Evolutionary conservation across 1,140 invertebrate species (phyloP).

Genomic region (Diuraphis noxia): DNA sequence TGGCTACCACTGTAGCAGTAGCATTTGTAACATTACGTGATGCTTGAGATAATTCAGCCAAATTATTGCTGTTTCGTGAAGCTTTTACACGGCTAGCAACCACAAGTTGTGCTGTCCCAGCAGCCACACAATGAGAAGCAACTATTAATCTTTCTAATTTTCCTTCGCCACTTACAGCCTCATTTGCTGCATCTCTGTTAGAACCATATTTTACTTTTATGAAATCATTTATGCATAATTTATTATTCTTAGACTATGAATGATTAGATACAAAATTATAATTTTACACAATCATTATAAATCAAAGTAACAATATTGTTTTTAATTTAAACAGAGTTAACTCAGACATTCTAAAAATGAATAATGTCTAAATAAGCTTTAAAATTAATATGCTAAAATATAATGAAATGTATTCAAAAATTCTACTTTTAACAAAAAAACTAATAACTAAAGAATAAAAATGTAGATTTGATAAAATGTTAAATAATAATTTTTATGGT

Average conservation of each 20-base stretch:
- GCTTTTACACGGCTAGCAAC: slow-evolving; percentile 93
- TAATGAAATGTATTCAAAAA: no score
- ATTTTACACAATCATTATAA: not conserved
- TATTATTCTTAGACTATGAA: not conserved
- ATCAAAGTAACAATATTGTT: no score
- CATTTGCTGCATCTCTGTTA: slow-evolving; percentile 86
- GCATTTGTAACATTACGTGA: slow-evolving; percentile 85
- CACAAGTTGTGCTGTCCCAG: slow-evolving; percentile 94
- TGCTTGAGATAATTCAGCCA: slow-evolving; percentile 78
- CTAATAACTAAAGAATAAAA: no score
- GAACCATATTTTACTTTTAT: slow-evolving; percentile 28
- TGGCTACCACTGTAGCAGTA: slow-evolving; percentile 90
- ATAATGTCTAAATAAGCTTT: not conserved
- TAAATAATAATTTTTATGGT: no score
- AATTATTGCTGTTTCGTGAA: slow-evolving; percentile 76
- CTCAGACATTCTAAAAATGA: not conserved
- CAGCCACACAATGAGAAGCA: slow-evolving; percentile 95
- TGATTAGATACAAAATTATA: not conserved
- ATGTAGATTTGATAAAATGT: no score
- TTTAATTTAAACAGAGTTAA: not conserved
- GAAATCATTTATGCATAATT: not conserved
- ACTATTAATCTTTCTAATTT: slow-evolving; percentile 94
- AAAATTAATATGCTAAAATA: not conserved
- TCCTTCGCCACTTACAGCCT: slow-evolving; percentile 82
- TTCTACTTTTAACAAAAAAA: no score